Evolutionary conservation across 2,888 invertebrate species (phyloP).

Genomic region (Syritta pipiens): DNA sequence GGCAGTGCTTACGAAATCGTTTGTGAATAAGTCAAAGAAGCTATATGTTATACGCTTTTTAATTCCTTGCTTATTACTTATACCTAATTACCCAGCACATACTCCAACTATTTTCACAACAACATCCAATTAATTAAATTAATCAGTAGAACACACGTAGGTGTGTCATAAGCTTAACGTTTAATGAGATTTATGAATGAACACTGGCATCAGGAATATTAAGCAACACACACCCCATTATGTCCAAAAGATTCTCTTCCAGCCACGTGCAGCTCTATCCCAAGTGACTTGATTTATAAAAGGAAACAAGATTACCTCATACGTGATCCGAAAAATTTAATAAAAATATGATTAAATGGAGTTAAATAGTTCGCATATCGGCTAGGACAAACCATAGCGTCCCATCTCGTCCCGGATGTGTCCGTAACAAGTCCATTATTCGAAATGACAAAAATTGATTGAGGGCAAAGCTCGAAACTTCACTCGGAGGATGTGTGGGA

Average conservation of each 20-base stretch:
- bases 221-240: not conserved
- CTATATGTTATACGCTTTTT: too few species aligned
- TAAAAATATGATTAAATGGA: conserved; percentile 52
- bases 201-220: conserved; percentile 16
- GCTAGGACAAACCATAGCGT: not conserved
- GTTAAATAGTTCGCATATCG: conserved; percentile 46
- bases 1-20: too few species aligned
- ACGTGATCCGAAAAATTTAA: conserved; percentile 61
- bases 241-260: not conserved
- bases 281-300: conserved; percentile 60
- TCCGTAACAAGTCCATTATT: conserved; percentile 56
- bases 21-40: too few species aligned
- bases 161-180: conserved; percentile 39
- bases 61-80: too few species aligned
- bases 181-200: conserved; percentile 62
- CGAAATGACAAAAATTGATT: conserved; percentile 63
- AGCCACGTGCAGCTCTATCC: conserved; percentile 25
- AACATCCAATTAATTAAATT: conserved; percentile 54
- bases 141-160: conserved; percentile 53
- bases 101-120: not conserved
- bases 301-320: not conserved
- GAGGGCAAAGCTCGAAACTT: conserved; percentile 34
- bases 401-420: not conserved
- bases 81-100: not conserved
- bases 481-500: not conserved